Conservation (phyloP, 2,888 invertebrate species). For the Drosophila ochracea region DNA sequence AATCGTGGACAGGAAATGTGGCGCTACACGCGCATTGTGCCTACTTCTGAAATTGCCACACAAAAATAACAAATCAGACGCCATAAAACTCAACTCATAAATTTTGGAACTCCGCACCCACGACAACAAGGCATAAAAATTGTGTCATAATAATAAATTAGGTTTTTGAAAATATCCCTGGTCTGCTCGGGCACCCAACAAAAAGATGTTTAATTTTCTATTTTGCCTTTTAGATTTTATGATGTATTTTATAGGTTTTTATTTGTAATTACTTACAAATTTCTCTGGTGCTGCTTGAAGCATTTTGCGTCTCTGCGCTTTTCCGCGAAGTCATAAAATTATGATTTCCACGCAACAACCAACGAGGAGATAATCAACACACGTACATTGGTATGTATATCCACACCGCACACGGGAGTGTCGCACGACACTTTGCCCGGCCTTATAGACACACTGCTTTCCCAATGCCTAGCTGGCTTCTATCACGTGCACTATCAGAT, state of each 20-base stretch:
- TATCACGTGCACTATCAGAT: slow-evolving; percentile 47
- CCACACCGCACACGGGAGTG: slow-evolving; percentile 46
- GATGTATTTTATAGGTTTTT: slow-evolving; percentile 75
- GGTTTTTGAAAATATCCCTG: slow-evolving; percentile 39
- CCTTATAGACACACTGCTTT: slow-evolving; percentile 17
- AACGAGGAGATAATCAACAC: slow-evolving; percentile 22
- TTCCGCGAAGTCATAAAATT: slow-evolving; percentile 79
- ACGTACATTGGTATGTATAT: slow-evolving; percentile 18
- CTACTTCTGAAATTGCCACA: slow-evolving; percentile 55
- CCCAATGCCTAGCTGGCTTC: not conserved
- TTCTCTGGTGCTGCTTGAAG: slow-evolving; percentile 54
- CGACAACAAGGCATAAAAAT: slow-evolving; percentile 58
- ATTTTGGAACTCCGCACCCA: slow-evolving; percentile 62
- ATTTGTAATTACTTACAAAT: slow-evolving; percentile 80
- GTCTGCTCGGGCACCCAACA: slow-evolving; percentile 48
- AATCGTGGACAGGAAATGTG: slow-evolving; percentile 74
- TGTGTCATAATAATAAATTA: slow-evolving; percentile 78
- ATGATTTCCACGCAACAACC: slow-evolving; percentile 45
- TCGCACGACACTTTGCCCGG: slow-evolving; percentile 38
- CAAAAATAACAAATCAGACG: slow-evolving; percentile 61
- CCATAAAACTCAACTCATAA: slow-evolving; percentile 77
- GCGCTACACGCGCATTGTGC: slow-evolving; percentile 65
- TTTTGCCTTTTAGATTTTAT: slow-evolving; percentile 60
- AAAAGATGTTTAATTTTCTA: slow-evolving; percentile 29
- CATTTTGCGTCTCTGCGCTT: slow-evolving; percentile 36